These are phyloP conservation scores for Apogon hyalosoma DNA, from an alignment of 2,797 vertebrate genomes.

Conservation along the genomic window DNA sequence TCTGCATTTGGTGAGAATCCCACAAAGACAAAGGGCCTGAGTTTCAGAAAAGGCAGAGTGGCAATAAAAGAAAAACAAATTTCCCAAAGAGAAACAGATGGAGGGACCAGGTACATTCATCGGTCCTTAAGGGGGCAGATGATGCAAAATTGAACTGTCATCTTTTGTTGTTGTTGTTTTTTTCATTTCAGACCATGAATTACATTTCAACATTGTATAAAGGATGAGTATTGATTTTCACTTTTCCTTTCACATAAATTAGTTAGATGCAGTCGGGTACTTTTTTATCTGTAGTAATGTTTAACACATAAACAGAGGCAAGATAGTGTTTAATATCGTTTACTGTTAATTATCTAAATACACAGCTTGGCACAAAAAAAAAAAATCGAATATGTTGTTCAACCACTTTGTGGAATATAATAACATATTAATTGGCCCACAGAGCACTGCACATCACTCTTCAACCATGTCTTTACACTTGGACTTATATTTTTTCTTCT, in stretches of 20 bases:
- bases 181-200: slow-evolving; percentile 5
- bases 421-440: background rate
- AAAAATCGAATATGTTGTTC: too few relatives aligned
- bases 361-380: too few relatives aligned
- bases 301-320: too few relatives aligned
- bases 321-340: too few relatives aligned
- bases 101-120: slow-evolving; percentile 32
- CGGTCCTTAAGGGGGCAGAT: slow-evolving; percentile 25
- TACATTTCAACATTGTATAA: background rate
- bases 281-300: too few relatives aligned
- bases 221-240: background rate
- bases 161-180: slow-evolving; percentile 2
- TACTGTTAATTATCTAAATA: too few relatives aligned
- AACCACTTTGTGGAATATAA: too few relatives aligned
- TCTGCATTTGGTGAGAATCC: slow-evolving; percentile 25
- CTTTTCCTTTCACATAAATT: background rate
- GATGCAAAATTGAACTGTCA: slow-evolving; percentile 2
- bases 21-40: slow-evolving; percentile 34
- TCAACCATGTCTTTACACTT: slow-evolving; percentile 1
- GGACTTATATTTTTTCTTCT: slow-evolving; percentile 8
- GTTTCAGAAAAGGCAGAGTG: slow-evolving; percentile 16
- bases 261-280: background rate
- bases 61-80: slow-evolving; percentile 25
- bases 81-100: slow-evolving; percentile 12
- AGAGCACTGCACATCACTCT: slow-evolving; percentile 1